phyloP scores from a whole-genome alignment of 1,140 invertebrate genomes.

The Charaxes varanes region DNA sequence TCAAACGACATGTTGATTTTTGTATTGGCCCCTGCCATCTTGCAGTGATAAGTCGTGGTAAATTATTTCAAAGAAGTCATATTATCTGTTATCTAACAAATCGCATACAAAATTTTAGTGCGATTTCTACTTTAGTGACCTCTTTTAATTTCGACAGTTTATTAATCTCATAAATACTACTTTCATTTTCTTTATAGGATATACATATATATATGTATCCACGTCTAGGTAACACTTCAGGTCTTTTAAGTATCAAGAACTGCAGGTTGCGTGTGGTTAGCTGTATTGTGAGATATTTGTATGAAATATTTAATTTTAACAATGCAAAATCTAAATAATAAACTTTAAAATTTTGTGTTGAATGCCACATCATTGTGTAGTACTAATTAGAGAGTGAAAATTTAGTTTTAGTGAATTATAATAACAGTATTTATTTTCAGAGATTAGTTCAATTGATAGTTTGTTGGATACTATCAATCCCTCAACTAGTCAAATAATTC shows the following conservation, averaged over 20 bases:
- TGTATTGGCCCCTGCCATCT: constrained; percentile 24
- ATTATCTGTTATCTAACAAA: constrained; percentile 17
- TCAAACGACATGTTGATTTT: constrained; percentile 1
- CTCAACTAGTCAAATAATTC: constrained; percentile 58
- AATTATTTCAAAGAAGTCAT: constrained; percentile 10
- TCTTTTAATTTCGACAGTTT: constrained; percentile 1
- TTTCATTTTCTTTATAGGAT: neutral
- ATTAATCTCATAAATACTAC: constrained; percentile 6
- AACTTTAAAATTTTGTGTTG: constrained; percentile 1
- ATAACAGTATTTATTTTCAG: constrained; percentile 33
- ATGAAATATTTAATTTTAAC: neutral
- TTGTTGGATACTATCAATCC: constrained; percentile 46
- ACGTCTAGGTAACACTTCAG: neutral
- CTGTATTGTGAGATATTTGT: neutral
- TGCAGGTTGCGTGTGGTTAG: neutral
- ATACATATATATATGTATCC: neutral
- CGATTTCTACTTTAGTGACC: constrained; percentile 6
- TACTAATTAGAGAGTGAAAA: neutral
- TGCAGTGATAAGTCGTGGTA: constrained; percentile 11
- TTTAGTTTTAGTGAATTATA: neutral
- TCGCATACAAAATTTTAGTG: constrained; percentile 7
- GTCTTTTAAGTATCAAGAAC: constrained; percentile 6
- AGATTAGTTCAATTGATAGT: constrained; percentile 62
- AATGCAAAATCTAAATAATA: neutral
- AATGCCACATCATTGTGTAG: neutral